phyloP scores from a whole-genome alignment of 2,888 invertebrate species.

The Perdita meconis region DNA sequence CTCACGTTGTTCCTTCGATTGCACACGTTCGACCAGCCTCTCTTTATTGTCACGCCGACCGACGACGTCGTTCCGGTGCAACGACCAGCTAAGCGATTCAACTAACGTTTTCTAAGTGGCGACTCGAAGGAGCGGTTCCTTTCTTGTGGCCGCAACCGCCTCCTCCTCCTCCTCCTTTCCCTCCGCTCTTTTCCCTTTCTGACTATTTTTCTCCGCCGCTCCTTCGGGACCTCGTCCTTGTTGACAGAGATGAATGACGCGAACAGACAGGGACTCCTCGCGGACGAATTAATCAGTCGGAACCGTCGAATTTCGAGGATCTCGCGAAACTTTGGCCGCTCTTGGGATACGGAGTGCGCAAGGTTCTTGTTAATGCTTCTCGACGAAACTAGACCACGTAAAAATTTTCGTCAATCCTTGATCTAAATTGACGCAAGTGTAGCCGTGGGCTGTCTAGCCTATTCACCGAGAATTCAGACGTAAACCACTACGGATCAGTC shows the following conservation, averaged over 20 bases:
- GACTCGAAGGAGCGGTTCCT: slow-evolving; percentile 48
- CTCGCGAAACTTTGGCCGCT: too few species aligned
- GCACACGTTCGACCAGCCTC: slow-evolving; percentile 67
- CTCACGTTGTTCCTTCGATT: slow-evolving; percentile 51
- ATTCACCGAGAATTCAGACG: slow-evolving; percentile 82
- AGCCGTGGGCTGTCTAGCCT: too few species aligned
- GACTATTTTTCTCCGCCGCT: slow-evolving; percentile 28
- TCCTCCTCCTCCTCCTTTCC: slow-evolving; percentile 5
- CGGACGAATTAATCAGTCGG: slow-evolving; percentile 41
- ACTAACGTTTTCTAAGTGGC: slow-evolving; percentile 64
- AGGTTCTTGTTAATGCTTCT: too few species aligned
- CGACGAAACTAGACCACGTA: too few species aligned
- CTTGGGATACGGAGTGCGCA: too few species aligned
- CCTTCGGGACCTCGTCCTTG: slow-evolving; percentile 24
- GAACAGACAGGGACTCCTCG: slow-evolving; percentile 1
- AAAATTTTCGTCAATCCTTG: too few species aligned
- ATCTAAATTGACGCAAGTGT: too few species aligned
- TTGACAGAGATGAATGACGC: slow-evolving; percentile 35
- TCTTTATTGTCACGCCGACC: slow-evolving; percentile 65
- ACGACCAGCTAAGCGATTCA: slow-evolving; percentile 71
- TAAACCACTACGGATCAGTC: slow-evolving; percentile 88
- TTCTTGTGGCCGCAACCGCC: slow-evolving; percentile 27
- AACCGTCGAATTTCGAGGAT: slow-evolving; percentile 22
- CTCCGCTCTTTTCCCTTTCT: slow-evolving; percentile 18
- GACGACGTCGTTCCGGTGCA: slow-evolving; percentile 62